Percentiles rank a stretch among this genome's conserved stretches.
Evolutionary conservation across 1,140 invertebrate genomes (phyloP).

Genomic region (Pentalonia nigronervosa): DNA sequence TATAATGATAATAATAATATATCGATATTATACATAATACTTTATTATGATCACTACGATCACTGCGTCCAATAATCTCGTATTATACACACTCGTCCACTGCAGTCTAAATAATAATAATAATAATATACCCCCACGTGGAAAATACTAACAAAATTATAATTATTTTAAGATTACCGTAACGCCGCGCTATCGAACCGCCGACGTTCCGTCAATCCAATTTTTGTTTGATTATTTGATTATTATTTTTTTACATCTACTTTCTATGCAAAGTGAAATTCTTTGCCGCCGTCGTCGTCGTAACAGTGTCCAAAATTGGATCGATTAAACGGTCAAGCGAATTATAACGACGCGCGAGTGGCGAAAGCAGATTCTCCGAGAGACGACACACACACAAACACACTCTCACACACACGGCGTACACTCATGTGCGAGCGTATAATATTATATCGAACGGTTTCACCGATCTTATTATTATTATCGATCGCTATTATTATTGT

Average conservation of each 20-base stretch:
- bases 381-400: not conserved
- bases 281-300: not conserved
- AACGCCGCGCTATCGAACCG: not conserved
- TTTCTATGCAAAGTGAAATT: constrained; percentile 56
- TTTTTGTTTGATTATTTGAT: not conserved
- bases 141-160: not conserved
- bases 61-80: not conserved
- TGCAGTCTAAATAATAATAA: not conserved
- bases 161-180: not conserved
- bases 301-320: constrained; percentile 40
- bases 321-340: constrained; percentile 48
- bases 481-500: not conserved
- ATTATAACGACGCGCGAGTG: not conserved
- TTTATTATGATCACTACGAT: not conserved
- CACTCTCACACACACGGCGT: not conserved
- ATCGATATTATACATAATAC: not conserved
- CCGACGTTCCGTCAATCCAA: not conserved
- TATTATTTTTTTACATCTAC: not conserved
- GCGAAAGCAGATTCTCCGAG: constrained; percentile 21
- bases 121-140: not conserved
- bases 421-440: not conserved
- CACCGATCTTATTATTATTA: not conserved
- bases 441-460: constrained; percentile 19
- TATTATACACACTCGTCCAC: not conserved
- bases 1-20: too few species aligned